Evolutionary conservation across 2,797 vertebrate genomes (phyloP), one percentile per base, ranked within the genome.

Genomic region (Sebastolobus alascanus): DNA sequence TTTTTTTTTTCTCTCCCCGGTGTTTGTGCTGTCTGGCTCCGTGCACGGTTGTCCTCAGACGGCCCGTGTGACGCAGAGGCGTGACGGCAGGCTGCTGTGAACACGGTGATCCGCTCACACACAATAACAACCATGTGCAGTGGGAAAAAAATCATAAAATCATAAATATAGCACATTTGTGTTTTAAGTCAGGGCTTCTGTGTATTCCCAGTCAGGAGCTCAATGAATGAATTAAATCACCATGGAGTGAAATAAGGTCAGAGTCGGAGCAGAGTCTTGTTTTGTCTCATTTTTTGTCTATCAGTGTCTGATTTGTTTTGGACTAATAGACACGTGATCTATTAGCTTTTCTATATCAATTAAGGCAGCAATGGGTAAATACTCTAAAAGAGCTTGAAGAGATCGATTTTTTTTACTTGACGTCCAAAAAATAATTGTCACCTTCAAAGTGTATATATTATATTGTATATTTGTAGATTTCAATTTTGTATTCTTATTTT

Each of bases 31-130:
- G 89, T 91, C 88, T 91, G 86, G 77, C 63, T 72, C 75, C 13
- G 46, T 31, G 74, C 37, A 13, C 58, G 10, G 50, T 1, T 93
- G 93, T 95, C 94, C 95, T 94, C 92, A 92, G 70, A 91, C 84
- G 92, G 89, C 93, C 92, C 83, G 71, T 5, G 85, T 90, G 90
- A 93, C 92, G 91, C 89, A 93, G 79, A 87, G 83, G 79, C 58
- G 77, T 55, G 12, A 31, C 10, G 52, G 29, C n/a, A 54, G 35
- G 33, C 20, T 13, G 18, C 40, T 43, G 18, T 50, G 35, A 9
- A 18, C 54, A 40, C 8, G 73, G 67, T 70, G 12, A 25, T 55
- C 50, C 68, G 3, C 27, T 67, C 75, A 55, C 68, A 12, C 43
- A 14, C 9, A 22, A 22, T 8, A 38, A 58, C 2, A 18, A 50